A percentile compares a stretch with the other conserved stretches of the same genome.
These are phyloP conservation scores for Microctenopoma steveboyesi DNA, from an alignment of 2,797 vertebrate species.

Conservation along the genomic window DNA sequence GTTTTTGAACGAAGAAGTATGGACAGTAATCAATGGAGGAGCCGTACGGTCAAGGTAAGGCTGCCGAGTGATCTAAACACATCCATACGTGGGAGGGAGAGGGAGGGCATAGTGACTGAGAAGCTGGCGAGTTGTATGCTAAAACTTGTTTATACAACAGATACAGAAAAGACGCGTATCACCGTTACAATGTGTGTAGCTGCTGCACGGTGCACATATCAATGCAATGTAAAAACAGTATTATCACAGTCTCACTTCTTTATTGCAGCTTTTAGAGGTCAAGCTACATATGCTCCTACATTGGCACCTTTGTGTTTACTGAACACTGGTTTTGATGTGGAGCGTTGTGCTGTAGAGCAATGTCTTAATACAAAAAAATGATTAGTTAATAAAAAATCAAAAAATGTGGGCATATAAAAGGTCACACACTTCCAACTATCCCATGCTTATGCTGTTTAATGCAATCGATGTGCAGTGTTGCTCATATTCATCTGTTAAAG, in stretches of 20 bases:
- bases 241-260: neutral
- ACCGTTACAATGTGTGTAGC: neutral
- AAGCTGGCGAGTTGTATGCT: constrained; percentile 28
- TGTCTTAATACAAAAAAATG: too few relatives aligned
- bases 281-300: neutral
- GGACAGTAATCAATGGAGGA: constrained; percentile 86
- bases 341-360: too few relatives aligned
- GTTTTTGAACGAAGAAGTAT: constrained; percentile 87
- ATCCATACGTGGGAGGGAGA: constrained; percentile 31
- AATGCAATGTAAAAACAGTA: neutral
- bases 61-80: constrained; percentile 68
- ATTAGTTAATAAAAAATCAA: too few relatives aligned
- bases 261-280: neutral
- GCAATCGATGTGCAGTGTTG: neutral
- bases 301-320: too few relatives aligned
- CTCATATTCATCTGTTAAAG: neutral
- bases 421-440: neutral
- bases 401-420: neutral
- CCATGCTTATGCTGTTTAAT: neutral
- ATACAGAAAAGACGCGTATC: neutral
- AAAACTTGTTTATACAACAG: constrained; percentile 13
- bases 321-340: too few relatives aligned
- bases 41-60: constrained; percentile 81
- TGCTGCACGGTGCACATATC: neutral
- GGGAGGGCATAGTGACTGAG: constrained; percentile 17